Percentiles rank a stretch among this genome's conserved stretches.
Conservation (phyloP, 1,140 invertebrate species). For the Drosophila sp. region DNA sequence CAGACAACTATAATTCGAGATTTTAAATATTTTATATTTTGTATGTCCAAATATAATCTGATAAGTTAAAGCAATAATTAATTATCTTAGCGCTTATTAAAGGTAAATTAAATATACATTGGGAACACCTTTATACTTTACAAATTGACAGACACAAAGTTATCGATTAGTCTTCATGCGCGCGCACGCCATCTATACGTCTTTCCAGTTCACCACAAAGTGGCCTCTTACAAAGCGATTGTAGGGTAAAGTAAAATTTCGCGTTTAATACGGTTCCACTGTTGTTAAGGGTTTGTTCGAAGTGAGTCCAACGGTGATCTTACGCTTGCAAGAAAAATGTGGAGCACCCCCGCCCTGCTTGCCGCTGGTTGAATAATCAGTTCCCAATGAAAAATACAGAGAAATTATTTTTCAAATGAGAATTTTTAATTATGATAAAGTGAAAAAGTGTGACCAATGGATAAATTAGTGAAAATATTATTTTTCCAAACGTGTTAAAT, state of each 20-base stretch:
- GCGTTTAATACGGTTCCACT: constrained; percentile 70
- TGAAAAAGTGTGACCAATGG: constrained; percentile 56
- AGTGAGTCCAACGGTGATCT: constrained; percentile 71
- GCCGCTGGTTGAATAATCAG: constrained; percentile 63
- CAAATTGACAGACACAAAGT: neutral
- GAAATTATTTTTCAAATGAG: constrained; percentile 12
- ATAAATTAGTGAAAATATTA: constrained; percentile 42
- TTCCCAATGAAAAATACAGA: constrained; percentile 42
- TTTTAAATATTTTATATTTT: neutral
- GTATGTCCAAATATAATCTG: too few species aligned
- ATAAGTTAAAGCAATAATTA: too few species aligned
- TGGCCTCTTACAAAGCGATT: constrained; percentile 28
- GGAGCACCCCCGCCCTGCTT: constrained; percentile 36
- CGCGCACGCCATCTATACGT: constrained; percentile 26
- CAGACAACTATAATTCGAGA: too few species aligned
- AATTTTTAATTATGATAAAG: constrained; percentile 22
- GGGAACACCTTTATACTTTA: constrained; percentile 14
- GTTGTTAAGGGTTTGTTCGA: constrained; percentile 84
- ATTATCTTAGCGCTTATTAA: too few species aligned
- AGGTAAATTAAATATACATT: neutral
- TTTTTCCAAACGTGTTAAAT: constrained; percentile 60
- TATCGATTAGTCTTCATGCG: constrained; percentile 52
- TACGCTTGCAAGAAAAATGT: constrained; percentile 39
- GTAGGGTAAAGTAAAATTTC: constrained; percentile 58
- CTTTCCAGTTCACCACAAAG: constrained; percentile 56